Base-by-base conservation (phyloP, 2,113 vertebrate species). In the Melanerpes formicivorus region DNA sequence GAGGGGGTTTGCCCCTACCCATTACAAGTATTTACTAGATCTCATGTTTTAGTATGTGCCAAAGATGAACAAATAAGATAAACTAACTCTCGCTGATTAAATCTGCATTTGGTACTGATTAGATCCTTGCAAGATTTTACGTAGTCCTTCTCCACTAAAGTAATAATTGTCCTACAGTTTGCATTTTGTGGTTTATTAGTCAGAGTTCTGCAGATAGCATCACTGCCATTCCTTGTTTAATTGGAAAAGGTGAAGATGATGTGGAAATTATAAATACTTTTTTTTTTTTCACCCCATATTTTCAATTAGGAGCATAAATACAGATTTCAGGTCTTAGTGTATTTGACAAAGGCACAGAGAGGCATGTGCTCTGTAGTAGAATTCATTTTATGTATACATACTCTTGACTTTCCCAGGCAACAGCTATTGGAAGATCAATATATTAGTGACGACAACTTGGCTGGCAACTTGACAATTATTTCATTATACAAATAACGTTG, bases 11-110 rank as follows among this genome's bases (percentile, higher is more conserved):
- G 34, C 34, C 34, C 34, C 34, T 6, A 34, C 6, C 34, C 34
- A 34, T 34, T 34, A 34, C 34, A 34, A 34, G 34, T 34, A 25
- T 84, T 81, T 89, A 32, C 17, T 79, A 84, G 87, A 92, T 55
- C 75, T 91, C 60, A 48, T 77, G 30, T 7, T 82, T 11, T 76
- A 0, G 4, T 46, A 80, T 42, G 17, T 82, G 17, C 8, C 64
- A 89, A 91, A 91, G 32, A 93, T 60, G 17, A 93, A 85, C 77
- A 88, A 91, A 78, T 67, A 75, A 54, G 63, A 89, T n/a, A 54
- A 89, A 90, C 10, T n/a, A 34, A 11, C 9, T 73, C 76, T 79
- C 27, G 75, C 14, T 55, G 19, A 65, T 4, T 65, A 88, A 88
- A 26, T 6, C 8, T 86, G 75, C 84, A 74, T 84, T 72, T 80